phyloP scores from a whole-genome alignment of 2,113 vertebrate genomes.

The Lampris megalopsis region DNA sequence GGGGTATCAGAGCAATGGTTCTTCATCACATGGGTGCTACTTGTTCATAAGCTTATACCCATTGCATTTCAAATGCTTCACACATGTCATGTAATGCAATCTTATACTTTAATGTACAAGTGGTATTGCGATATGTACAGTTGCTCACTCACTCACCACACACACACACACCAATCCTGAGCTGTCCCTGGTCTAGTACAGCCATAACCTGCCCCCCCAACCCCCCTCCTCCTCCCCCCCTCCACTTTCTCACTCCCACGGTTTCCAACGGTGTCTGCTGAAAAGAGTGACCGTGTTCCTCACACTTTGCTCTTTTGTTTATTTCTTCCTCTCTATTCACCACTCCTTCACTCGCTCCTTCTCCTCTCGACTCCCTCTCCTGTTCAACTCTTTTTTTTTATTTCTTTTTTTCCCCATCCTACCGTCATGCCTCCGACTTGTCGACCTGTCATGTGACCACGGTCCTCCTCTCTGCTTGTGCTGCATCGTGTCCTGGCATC shows the following conservation, averaged over 20 bases:
- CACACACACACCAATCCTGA: constrained; percentile 57
- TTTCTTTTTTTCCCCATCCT: constrained; percentile 39
- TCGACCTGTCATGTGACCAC: constrained; percentile 34
- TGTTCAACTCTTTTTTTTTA: constrained; percentile 53
- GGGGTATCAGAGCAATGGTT: constrained; percentile 39
- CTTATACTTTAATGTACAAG: constrained; percentile 2
- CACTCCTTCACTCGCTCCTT: constrained; percentile 61
- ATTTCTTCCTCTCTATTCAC: constrained; percentile 71
- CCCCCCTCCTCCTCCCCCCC: not conserved
- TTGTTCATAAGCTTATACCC: constrained; percentile 46
- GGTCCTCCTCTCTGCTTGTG: constrained; percentile 51
- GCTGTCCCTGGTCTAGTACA: constrained; percentile 66
- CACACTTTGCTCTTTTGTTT: constrained; percentile 76
- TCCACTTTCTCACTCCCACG: constrained; percentile 56
- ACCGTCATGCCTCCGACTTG: constrained; percentile 31
- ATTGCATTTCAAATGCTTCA: constrained; percentile 61
- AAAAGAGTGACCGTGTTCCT: constrained; percentile 71
- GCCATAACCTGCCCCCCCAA: constrained; percentile 54
- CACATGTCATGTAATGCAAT: constrained; percentile 18
- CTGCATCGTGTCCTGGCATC: constrained; percentile 28
- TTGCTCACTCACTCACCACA: constrained; percentile 23
- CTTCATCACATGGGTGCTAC: constrained; percentile 6
- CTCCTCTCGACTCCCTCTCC: constrained; percentile 43
- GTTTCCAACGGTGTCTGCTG: constrained; percentile 77
- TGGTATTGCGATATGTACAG: not conserved